Percentiles rank a stretch among this genome's conserved stretches.
These are phyloP conservation scores for Pollimyrus isidori DNA, from an alignment of 2,113 vertebrate species.

Conservation along the genomic window DNA sequence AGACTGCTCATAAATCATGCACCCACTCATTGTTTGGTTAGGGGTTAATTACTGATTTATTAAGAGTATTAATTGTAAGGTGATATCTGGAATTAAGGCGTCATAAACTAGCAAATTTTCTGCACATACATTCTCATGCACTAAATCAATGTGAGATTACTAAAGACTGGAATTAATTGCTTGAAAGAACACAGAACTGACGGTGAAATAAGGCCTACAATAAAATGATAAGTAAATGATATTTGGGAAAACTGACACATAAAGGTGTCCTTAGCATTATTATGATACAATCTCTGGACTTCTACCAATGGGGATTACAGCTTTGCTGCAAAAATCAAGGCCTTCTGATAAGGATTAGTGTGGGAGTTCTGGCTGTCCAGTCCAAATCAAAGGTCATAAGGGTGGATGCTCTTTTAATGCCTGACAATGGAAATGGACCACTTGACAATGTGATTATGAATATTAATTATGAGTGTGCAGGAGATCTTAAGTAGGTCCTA, in stretches of 20 bases:
- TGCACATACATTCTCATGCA: background rate
- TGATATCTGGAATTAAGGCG: background rate
- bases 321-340: background rate
- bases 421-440: background rate
- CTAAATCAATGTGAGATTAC: background rate
- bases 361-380: background rate
- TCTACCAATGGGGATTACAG: background rate
- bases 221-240: background rate
- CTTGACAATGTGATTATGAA: background rate
- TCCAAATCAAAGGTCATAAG: background rate
- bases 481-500: background rate
- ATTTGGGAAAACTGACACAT: background rate
- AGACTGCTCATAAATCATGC: background rate
- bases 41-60: slow-evolving; percentile 1
- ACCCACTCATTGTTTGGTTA: background rate
- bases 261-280: background rate
- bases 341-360: background rate
- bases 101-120: background rate
- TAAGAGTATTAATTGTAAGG: background rate
- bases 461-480: background rate
- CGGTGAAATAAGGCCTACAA: background rate
- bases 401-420: background rate
- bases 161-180: background rate
- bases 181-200: background rate
- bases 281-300: background rate